These are phyloP conservation scores for Pelecanoides urinatrix DNA, from an alignment of 2,113 vertebrate genomes.

Conservation along the genomic window DNA sequence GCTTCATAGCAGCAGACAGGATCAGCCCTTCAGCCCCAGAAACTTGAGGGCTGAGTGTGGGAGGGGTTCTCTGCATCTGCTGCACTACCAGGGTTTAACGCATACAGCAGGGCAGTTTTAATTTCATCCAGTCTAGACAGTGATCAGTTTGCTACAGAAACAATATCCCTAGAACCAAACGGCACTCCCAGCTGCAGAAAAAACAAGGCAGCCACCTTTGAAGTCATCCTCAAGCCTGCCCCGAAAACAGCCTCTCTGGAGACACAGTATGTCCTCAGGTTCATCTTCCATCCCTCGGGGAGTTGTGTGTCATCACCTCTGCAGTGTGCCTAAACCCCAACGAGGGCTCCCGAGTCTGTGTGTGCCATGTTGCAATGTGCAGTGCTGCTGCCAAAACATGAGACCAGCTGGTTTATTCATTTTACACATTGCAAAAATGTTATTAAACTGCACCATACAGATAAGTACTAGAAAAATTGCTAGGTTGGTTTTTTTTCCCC, in stretches of 20 bases:
- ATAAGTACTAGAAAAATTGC: conserved; percentile 76
- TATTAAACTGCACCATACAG: conserved; percentile 75
- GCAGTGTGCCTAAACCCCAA: neutral
- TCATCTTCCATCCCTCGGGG: neutral
- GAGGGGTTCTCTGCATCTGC: neutral
- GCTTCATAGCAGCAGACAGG: neutral
- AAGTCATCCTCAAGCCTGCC: neutral
- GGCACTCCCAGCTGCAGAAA: neutral
- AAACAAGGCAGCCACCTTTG: neutral
- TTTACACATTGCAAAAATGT: conserved; percentile 65
- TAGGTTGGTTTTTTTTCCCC: conserved; percentile 65
- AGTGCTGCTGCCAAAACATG: neutral
- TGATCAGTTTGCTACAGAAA: neutral
- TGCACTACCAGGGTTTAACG: neutral
- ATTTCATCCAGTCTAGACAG: neutral
- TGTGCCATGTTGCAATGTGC: neutral
- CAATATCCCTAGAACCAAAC: neutral
- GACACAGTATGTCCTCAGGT: neutral
- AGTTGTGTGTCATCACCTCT: conserved; percentile 10
- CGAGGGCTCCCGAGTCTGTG: neutral
- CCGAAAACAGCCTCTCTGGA: neutral
- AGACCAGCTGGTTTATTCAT: conserved; percentile 59
- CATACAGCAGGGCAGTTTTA: neutral
- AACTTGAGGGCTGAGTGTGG: neutral
- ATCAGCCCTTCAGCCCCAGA: neutral